Percentiles rank a stretch among this genome's conserved stretches.
These are phyloP conservation scores for Aradus depressus DNA, from an alignment of 2,888 invertebrate genomes.

Conservation along the genomic window DNA sequence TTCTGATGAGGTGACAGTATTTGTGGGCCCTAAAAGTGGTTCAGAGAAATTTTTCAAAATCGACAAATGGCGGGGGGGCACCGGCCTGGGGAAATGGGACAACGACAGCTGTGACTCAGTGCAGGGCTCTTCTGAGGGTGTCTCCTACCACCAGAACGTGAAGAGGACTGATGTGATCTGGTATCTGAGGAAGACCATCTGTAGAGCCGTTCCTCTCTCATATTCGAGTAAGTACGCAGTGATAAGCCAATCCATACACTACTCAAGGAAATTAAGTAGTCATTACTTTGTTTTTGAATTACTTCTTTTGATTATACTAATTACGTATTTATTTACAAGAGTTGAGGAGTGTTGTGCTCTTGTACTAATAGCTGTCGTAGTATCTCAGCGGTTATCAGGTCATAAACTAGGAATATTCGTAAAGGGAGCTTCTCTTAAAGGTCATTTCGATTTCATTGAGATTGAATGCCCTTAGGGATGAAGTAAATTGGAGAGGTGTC, in stretches of 20 bases:
- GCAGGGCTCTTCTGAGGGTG: conserved; percentile 54
- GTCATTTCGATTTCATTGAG: too few relatives aligned
- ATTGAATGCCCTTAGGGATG: too few relatives aligned
- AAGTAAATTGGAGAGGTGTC: too few relatives aligned
- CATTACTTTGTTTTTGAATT: neutral
- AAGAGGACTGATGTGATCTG: conserved; percentile 45
- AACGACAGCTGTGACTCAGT: conserved; percentile 48
- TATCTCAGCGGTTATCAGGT: too few relatives aligned
- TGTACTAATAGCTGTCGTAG: too few relatives aligned
- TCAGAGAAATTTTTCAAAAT: conserved; percentile 50
- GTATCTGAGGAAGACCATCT: conserved; percentile 58
- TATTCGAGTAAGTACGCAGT: conserved; percentile 41
- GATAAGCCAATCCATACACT: neutral
- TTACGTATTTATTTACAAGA: neutral
- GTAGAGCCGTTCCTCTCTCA: conserved; percentile 48
- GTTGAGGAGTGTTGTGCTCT: too few relatives aligned
- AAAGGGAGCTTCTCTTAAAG: too few relatives aligned
- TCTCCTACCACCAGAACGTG: conserved; percentile 46
- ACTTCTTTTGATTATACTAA: neutral
- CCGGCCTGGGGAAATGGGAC: conserved; percentile 46
- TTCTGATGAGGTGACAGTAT: conserved; percentile 50
- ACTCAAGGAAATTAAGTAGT: neutral
- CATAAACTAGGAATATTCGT: too few relatives aligned
- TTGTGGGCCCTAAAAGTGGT: conserved; percentile 47
- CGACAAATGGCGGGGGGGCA: conserved; percentile 45